Evolutionary conservation across 2,113 vertebrate species (phyloP).

Genomic region (Nestor notabilis): DNA sequence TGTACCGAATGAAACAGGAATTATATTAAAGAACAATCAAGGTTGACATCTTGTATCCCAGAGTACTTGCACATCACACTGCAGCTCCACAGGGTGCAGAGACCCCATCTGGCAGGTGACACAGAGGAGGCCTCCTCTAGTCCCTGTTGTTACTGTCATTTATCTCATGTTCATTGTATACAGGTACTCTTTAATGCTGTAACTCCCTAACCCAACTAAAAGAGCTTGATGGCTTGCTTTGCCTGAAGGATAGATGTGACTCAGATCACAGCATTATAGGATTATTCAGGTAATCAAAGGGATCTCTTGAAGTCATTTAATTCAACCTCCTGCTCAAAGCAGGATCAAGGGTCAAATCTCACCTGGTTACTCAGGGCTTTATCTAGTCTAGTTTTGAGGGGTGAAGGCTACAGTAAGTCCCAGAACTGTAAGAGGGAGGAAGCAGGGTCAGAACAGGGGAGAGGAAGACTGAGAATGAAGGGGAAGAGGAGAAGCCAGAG

Average conservation of each 20-base stretch:
- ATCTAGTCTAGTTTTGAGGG: not conserved
- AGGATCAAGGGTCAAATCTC: not conserved
- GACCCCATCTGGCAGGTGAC: not conserved
- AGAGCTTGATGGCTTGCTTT: not conserved
- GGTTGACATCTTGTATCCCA: not conserved
- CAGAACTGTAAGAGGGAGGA: not conserved
- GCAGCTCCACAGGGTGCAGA: not conserved
- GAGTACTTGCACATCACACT: not conserved
- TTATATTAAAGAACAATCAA: not conserved
- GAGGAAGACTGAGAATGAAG: not conserved
- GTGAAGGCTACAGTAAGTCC: not conserved
- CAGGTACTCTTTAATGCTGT: not conserved
- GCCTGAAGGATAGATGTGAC: not conserved
- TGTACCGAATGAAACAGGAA: not conserved
- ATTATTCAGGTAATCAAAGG: not conserved
- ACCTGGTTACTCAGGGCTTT: not conserved
- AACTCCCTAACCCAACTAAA: not conserved
- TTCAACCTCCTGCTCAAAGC: not conserved
- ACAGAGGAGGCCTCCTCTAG: not conserved
- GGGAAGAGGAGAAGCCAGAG: not conserved
- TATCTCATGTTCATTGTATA: not conserved
- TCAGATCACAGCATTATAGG: not conserved
- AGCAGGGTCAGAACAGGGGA: not conserved
- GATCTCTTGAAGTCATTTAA: not conserved
- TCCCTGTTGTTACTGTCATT: not conserved